Evolutionary conservation across 2,888 invertebrate genomes (phyloP).

Genomic region (Rotaria socialis): DNA sequence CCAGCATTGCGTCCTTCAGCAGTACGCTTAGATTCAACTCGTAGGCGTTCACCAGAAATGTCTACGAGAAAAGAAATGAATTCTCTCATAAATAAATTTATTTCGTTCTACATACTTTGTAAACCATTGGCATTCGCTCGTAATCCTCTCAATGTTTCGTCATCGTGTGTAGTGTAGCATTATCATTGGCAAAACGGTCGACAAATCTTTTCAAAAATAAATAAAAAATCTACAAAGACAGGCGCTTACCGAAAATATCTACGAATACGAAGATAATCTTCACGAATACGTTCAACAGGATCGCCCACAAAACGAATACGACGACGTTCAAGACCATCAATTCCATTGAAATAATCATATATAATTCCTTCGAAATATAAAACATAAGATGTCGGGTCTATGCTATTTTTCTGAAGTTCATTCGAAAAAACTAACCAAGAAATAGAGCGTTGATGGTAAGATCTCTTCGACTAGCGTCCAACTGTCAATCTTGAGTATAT

Average conservation of each 20-base stretch:
- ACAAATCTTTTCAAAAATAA: conserved; percentile 69
- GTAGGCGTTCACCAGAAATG: conserved; percentile 46
- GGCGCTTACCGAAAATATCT: conserved; percentile 64
- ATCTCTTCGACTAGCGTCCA: conserved; percentile 90
- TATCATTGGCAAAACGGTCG: conserved; percentile 73
- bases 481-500: conserved; percentile 75
- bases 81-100: neutral
- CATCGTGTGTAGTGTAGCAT: conserved; percentile 70
- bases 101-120: conserved; percentile 50
- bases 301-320: conserved; percentile 87
- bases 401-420: too few species aligned
- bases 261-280: conserved; percentile 90
- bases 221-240: conserved; percentile 51
- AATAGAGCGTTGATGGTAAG: conserved; percentile 97
- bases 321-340: conserved; percentile 76
- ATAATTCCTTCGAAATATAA: conserved; percentile 61
- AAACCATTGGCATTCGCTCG: conserved; percentile 71
- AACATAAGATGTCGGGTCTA: neutral
- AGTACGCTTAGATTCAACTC: conserved; percentile 42
- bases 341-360: conserved; percentile 87
- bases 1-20: conserved; percentile 37
- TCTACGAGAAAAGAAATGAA: neutral
- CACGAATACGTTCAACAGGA: conserved; percentile 76
- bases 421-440: conserved; percentile 64
- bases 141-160: conserved; percentile 72